Percentiles rank a stretch among this genome's conserved stretches.
Conservation (phyloP, 2,797 vertebrate genomes). For the Carcharodon carcharias region DNA sequence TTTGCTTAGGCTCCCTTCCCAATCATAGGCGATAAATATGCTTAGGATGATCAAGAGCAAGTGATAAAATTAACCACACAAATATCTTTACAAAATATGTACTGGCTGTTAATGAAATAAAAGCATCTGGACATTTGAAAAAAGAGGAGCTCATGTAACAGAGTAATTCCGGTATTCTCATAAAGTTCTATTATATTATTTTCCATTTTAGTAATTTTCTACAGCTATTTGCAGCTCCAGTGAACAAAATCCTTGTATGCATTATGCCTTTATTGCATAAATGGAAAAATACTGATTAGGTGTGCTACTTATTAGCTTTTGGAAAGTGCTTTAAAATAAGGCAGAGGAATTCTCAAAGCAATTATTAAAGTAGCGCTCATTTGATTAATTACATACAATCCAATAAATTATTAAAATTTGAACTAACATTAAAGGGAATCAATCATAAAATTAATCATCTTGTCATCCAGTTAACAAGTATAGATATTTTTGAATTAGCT, state of each 20-base stretch:
- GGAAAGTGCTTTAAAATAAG: not conserved
- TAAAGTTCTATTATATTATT: not conserved
- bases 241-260: not conserved
- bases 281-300: not conserved
- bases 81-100: not conserved
- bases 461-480: not conserved
- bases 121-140: not conserved
- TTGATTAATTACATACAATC: not conserved
- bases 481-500: not conserved
- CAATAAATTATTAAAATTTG: not conserved
- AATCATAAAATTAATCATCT: conserved; percentile 18
- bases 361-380: not conserved
- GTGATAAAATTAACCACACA: not conserved
- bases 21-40: not conserved
- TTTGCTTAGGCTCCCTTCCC: not conserved
- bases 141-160: not conserved
- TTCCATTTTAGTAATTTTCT: not conserved
- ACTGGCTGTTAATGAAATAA: not conserved
- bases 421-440: conserved; percentile 19
- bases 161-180: not conserved
- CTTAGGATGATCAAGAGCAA: not conserved
- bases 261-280: not conserved
- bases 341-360: not conserved
- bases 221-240: not conserved
- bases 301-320: not conserved